These are phyloP conservation scores for Tinamus guttatus DNA, from an alignment of 2,113 vertebrate species.

Conservation along the genomic window DNA sequence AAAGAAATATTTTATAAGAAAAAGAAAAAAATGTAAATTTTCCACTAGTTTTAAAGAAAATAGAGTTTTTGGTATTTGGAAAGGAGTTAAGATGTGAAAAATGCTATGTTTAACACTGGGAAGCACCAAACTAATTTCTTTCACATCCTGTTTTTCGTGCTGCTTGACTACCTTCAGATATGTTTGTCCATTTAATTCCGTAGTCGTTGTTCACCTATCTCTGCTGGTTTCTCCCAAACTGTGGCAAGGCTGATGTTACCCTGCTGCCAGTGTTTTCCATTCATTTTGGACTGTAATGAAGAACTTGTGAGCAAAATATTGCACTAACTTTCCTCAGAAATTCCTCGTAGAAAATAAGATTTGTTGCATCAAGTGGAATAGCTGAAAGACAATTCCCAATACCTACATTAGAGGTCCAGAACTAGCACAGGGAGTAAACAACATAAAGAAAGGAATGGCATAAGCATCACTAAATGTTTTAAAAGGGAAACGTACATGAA, in stretches of 20 bases:
- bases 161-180: not conserved
- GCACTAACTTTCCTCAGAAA: not conserved
- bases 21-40: not conserved
- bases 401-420: not conserved
- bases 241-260: not conserved
- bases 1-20: not conserved
- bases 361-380: not conserved
- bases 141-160: not conserved
- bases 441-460: not conserved
- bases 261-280: not conserved
- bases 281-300: not conserved
- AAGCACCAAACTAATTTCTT: not conserved
- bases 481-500: not conserved
- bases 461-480: not conserved
- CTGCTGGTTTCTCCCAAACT: not conserved
- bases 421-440: rapidly evolving
- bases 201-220: not conserved
- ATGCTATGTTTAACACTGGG: not conserved
- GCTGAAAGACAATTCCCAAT: not conserved
- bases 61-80: not conserved
- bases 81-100: not conserved
- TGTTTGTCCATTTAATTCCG: not conserved
- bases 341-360: not conserved
- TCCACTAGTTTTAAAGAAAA: not conserved
- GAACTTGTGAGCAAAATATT: not conserved